These are phyloP conservation scores for Congeria kusceri DNA, from an alignment of 2,888 invertebrate species.

Conservation along the genomic window DNA sequence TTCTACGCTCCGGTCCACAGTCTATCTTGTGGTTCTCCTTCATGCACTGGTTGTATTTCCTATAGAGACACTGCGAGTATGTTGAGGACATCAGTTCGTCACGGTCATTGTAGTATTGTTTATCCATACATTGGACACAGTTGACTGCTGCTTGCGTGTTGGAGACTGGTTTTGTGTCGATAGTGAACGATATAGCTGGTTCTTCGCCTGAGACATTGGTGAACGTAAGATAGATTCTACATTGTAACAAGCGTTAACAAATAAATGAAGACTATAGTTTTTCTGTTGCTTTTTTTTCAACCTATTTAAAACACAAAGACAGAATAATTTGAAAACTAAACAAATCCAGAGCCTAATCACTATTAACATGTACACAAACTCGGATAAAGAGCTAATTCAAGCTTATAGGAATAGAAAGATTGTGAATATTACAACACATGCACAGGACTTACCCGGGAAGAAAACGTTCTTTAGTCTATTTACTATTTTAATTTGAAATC, in stretches of 20 bases:
- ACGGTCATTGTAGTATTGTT: not conserved
- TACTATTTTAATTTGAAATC: too few species aligned
- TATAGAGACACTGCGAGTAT: not conserved
- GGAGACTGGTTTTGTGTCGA: not conserved
- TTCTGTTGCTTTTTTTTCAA: too few species aligned
- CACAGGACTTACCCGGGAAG: too few species aligned
- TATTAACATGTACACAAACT: too few species aligned
- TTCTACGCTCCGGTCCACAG: not conserved
- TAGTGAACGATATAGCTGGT: slow-evolving; percentile 4
- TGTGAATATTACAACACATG: too few species aligned
- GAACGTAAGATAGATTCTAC: not conserved
- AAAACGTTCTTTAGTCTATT: too few species aligned
- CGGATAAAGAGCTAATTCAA: too few species aligned
- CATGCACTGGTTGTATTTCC: slow-evolving; percentile 3
- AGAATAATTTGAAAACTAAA: too few species aligned
- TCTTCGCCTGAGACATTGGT: slow-evolving; percentile 5
- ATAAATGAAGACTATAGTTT: too few species aligned
- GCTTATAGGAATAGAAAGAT: too few species aligned
- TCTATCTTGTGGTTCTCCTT: slow-evolving; percentile 12
- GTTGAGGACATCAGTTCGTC: not conserved
- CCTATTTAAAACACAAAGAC: too few species aligned
- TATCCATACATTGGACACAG: slow-evolving; percentile 3
- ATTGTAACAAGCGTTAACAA: not conserved
- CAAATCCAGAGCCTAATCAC: too few species aligned
- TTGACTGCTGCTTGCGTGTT: not conserved